Evolutionary conservation across 2,113 vertebrate genomes (phyloP), one percentile per base, ranked within the genome.

Genomic region (Lepus europaeus): DNA sequence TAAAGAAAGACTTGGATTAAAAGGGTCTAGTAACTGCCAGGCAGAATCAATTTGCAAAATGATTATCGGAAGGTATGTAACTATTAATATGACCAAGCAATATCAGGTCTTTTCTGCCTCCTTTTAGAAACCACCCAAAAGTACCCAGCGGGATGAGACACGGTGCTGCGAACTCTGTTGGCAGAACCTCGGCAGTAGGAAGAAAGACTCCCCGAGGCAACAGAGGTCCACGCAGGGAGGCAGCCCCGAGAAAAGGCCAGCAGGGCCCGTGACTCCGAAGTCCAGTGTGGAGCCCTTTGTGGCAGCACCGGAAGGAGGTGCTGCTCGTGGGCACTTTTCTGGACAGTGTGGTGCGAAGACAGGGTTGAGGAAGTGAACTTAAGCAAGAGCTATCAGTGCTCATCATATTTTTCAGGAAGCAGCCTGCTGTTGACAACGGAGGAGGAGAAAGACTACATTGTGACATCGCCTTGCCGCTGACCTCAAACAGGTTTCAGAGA

Each of bases 401-500:
- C 88, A 95, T 92, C 90, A 63, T 93, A 63, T 93, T 95, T 97
- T 96, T 88, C 88, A 96, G 96, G 95, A 97, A 95, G 89, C 49
- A 72, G 77, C 82, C 23, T 81, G 56, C 19, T 49, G n/a, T 53
- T 69, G 49, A 94, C 88, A 25, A 91, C 68, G 25, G 64, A 56
- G 33, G 56, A 80, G 51, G 83, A 89, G 81, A 63, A 91, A 80
- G 77, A 39, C 64, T 19, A 4, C 10, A 8, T 64, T 89, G 72
- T 81, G 90, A 87, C 68, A 78, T 45, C 79, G 39, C 13, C 84
- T n/a, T 29, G 22, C 22, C 49, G 64, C 61, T 74, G 91, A 89
- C 49, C 73, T 92, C 78, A 36, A 70, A 29, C 2, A 66, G 74
- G 51, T 59, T 82, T 14, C 77, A 33, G 80, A 89, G 56, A 81